These are phyloP conservation scores for Prolemur simus DNA, from an alignment of 2,113 vertebrate species.

Conservation along the genomic window DNA sequence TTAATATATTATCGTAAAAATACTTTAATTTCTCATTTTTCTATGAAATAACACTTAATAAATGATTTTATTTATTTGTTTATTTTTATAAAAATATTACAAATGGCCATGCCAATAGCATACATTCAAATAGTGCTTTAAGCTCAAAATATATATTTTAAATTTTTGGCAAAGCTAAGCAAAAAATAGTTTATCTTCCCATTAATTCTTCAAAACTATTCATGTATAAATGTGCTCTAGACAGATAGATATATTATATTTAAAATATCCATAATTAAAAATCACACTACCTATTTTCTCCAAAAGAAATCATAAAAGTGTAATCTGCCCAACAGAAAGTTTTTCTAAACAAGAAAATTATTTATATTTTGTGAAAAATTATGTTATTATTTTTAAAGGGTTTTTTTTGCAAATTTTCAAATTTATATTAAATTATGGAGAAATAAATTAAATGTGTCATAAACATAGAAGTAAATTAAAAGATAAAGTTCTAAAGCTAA, in stretches of 20 bases:
- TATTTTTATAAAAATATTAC: constrained; percentile 40
- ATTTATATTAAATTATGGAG: not conserved
- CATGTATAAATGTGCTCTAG: not conserved
- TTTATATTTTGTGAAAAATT: not conserved
- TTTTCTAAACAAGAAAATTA: not conserved
- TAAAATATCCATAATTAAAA: not conserved
- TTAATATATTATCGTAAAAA: constrained; percentile 51
- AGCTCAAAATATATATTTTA: constrained; percentile 42
- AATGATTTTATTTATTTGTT: constrained; percentile 4
- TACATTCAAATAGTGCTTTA: not conserved
- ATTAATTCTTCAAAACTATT: constrained; percentile 2
- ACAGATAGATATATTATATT: not conserved
- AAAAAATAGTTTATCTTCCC: not conserved
- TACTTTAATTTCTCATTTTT: constrained; percentile 49
- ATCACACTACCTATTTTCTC: not conserved
- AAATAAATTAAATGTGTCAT: not conserved
- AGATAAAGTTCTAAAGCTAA: no score
- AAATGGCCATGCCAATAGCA: not conserved
- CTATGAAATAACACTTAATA: constrained; percentile 51
- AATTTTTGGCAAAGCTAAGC: not conserved
- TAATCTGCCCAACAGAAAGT: not conserved
- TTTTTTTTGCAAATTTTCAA: not conserved
- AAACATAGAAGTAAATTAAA: not conserved
- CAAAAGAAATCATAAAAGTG: not conserved
- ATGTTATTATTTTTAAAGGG: not conserved